Conservation (phyloP, 2,113 vertebrate genomes). For the Istiophorus platypterus region DNA sequence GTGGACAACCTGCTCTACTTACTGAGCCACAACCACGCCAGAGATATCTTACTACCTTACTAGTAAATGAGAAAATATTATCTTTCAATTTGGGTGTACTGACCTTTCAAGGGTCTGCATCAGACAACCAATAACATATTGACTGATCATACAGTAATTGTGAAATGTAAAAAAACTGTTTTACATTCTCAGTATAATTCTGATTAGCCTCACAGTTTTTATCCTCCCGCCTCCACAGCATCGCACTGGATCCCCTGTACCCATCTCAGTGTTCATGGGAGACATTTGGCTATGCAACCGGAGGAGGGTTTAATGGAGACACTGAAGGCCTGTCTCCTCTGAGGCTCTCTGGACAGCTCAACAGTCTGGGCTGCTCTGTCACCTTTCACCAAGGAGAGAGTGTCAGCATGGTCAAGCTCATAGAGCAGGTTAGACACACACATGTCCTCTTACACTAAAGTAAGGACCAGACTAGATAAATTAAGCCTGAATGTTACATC, state of each 20-base stretch:
- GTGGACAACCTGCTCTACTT: no score
- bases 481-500: no score
- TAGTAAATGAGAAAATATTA: background rate
- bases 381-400: slow-evolving; percentile 96
- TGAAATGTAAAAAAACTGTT: background rate
- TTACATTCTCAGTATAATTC: background rate
- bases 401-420: slow-evolving; percentile 96
- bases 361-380: slow-evolving; percentile 94
- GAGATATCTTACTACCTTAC: background rate
- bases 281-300: slow-evolving; percentile 94
- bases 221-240: slow-evolving; percentile 81
- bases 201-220: rapidly evolving
- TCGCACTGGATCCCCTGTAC: slow-evolving; percentile 96
- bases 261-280: slow-evolving; percentile 99
- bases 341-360: slow-evolving; percentile 92
- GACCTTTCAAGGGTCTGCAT: no score
- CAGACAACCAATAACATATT: background rate
- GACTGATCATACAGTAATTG: background rate
- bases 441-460: background rate
- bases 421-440: slow-evolving; percentile 90
- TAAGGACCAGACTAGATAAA: no score
- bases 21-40: no score
- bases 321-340: slow-evolving; percentile 90
- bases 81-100: no score
- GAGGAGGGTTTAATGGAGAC: slow-evolving; percentile 85